phyloP scores from a whole-genome alignment of 1,140 invertebrate species.

The Bombus waltoni region DNA sequence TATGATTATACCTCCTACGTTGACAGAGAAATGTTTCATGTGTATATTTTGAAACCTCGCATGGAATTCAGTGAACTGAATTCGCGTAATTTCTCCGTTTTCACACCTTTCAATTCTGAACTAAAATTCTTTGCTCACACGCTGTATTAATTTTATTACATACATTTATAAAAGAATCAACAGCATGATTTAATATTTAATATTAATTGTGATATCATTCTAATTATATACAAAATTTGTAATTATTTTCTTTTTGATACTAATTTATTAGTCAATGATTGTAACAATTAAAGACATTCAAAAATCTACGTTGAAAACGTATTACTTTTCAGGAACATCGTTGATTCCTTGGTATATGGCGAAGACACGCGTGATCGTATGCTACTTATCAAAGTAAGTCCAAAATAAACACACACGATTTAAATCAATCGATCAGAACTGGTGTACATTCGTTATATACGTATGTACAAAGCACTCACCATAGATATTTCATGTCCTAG shows the following conservation, averaged over 20 bases:
- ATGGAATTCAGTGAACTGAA: not conserved
- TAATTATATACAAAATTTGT: not conserved
- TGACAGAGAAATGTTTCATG: not conserved
- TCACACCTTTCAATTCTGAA: not conserved
- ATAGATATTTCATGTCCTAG: not conserved
- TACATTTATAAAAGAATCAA: not conserved
- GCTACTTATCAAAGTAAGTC: not conserved
- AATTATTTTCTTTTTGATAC: not conserved
- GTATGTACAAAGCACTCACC: not conserved
- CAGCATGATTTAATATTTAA: not conserved
- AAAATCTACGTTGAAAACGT: not conserved
- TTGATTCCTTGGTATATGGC: not conserved
- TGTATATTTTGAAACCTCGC: not conserved
- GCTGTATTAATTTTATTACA: not conserved
- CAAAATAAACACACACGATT: slow-evolving; percentile 9
- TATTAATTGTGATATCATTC: not conserved
- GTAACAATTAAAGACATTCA: not conserved
- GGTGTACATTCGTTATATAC: not conserved
- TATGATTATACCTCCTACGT: not conserved
- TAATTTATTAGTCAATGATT: not conserved
- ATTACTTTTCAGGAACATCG: not conserved
- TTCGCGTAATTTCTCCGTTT: not conserved
- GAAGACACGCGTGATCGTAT: not conserved
- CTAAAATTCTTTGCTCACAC: not conserved
- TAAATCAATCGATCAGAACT: slow-evolving; percentile 24